Evolutionary conservation across 2,113 vertebrate genomes (phyloP), one percentile per base, ranked within the genome.

Genomic region (Urocitellus parryii): DNA sequence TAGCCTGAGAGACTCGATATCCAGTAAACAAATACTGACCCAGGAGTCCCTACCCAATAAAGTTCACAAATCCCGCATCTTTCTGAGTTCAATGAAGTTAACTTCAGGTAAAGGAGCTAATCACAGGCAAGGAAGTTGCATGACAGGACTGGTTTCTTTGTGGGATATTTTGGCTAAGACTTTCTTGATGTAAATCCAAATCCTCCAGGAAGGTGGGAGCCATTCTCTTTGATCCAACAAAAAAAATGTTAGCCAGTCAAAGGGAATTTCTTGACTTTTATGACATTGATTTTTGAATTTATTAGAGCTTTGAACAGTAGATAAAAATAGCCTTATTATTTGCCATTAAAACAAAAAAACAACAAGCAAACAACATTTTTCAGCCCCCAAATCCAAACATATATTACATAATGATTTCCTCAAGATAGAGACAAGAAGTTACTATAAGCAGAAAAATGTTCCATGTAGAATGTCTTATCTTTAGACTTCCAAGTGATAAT

Each of bases 101-200:
- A 34, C 70, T 22, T 32, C 89, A 97, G 95, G 97, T 98, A 93
- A 96, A 87, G n/a, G 13, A 68, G 18, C 25, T 3, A 22, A 86
- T 29, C n/a, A 34, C 22, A 48, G 73, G 20, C 61, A 61, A 51
- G 48, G 29, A 17, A 37, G 4, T 2, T 45, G 48, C 61, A 2
- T 42, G 11, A n/a, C 2, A 8, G 63, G 87, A 8, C 20, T 20
- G 56, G 10, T 67, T 91, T 89, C 73, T 90, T 48, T 37, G n/a
- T 73, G 45, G 58, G 16, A 3, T 73, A 53, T 74, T 87, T 86
- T 85, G 18, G 53, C 6, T 42, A 90, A 2, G 70, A 42, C 16
- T 81, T 96, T 93, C 79, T 84, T 94, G 34, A 90, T 32, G 27
- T 80, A 84, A 72, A 86, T 51, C 16, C 20, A 29, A 39, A 37